A percentile compares a stretch with the other conserved stretches of the same genome.
phyloP scores from a whole-genome alignment of 2,113 vertebrate species.

The Dolichallabes microphthalmus region DNA sequence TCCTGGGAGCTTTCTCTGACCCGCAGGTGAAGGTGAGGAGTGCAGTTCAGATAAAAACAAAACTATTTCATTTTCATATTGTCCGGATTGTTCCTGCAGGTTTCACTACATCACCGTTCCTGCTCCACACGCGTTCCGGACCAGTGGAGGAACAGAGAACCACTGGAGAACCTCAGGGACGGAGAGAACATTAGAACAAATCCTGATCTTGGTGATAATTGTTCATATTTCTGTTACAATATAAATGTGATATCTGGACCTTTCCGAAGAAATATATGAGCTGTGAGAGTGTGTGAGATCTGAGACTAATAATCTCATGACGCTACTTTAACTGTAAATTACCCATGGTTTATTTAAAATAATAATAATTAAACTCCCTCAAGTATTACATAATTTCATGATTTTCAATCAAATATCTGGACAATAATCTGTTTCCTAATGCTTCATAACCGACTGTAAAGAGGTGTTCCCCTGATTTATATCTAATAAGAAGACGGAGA shows the following conservation, averaged over 20 bases:
- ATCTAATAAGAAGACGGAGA: background rate
- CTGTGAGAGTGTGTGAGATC: background rate
- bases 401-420: background rate
- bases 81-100: background rate
- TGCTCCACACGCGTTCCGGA: background rate
- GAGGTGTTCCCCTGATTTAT: background rate
- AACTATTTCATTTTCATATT: background rate
- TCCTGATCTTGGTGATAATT: background rate
- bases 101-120: background rate
- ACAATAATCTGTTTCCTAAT: background rate
- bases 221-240: background rate
- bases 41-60: background rate
- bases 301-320: background rate
- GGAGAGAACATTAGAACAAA: background rate
- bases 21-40: constrained; percentile 60
- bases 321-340: background rate
- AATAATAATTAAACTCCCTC: background rate
- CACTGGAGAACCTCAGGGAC: background rate
- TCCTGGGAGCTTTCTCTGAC: constrained; percentile 66
- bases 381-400: background rate
- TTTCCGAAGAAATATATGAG: background rate
- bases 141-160: background rate
- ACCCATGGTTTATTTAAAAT: background rate
- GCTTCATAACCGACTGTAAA: background rate
- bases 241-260: background rate